A percentile compares a stretch with the other conserved stretches of the same genome.
Evolutionary conservation across 1,140 invertebrate genomes (phyloP).

Genomic region (Drosophila mayri): DNA sequence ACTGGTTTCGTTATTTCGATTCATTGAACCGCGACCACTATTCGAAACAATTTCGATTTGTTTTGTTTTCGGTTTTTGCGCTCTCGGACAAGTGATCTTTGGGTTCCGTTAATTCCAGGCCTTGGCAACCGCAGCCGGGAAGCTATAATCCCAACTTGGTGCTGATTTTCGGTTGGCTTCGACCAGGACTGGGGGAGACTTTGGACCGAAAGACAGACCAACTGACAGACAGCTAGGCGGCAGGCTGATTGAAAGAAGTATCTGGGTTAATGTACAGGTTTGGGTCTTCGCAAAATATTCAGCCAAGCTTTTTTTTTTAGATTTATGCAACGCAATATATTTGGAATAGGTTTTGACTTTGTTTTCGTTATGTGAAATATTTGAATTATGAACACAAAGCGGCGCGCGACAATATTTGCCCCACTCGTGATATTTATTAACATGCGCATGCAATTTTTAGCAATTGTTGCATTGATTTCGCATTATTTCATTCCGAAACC

Average conservation of each 20-base stretch:
- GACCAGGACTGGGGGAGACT: slow-evolving; percentile 13
- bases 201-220: slow-evolving; percentile 8
- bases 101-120: slow-evolving; percentile 23
- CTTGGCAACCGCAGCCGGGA: slow-evolving; percentile 19
- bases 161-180: slow-evolving; percentile 11
- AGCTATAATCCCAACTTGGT: slow-evolving; percentile 5
- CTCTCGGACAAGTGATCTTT: slow-evolving; percentile 25
- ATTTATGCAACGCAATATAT: slow-evolving; percentile 29
- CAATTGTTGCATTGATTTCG: slow-evolving; percentile 42
- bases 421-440: slow-evolving; percentile 32
- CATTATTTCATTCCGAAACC: slow-evolving; percentile 22
- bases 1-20: slow-evolving; percentile 63
- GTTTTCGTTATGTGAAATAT: slow-evolving; percentile 4
- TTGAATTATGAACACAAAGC: slow-evolving; percentile 4
- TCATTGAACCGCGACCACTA: slow-evolving; percentile 51
- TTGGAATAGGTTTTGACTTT: neutral
- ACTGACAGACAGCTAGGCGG: neutral
- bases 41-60: slow-evolving; percentile 49
- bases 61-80: slow-evolving; percentile 15
- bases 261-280: slow-evolving; percentile 42
- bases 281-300: slow-evolving; percentile 32
- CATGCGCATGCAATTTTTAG: slow-evolving; percentile 39
- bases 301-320: neutral
- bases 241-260: slow-evolving; percentile 15
- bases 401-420: slow-evolving; percentile 6